Percentiles rank a stretch among this genome's conserved stretches.
These are phyloP conservation scores for Lumbricus terrestris DNA, from an alignment of 2,888 invertebrate genomes.

Conservation along the genomic window DNA sequence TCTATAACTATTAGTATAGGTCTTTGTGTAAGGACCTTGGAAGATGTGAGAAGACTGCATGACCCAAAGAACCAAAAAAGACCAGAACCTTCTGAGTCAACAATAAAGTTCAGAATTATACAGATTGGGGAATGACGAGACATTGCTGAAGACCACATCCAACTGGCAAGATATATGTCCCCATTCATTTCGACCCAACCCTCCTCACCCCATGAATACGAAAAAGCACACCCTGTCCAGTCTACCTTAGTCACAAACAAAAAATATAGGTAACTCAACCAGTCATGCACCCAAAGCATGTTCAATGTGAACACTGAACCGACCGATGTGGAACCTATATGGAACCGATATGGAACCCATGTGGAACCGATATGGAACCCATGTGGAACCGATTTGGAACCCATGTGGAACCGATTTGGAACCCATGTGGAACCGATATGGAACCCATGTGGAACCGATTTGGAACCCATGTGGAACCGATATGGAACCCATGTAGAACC, in stretches of 20 bases:
- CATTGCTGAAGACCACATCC: not conserved
- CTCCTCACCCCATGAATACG: not conserved
- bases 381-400: no score
- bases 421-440: no score
- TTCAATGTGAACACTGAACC: no score
- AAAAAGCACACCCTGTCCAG: constrained; percentile 3
- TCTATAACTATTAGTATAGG: no score
- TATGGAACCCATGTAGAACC: no score
- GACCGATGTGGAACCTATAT: no score
- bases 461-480: no score
- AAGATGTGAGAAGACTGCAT: no score
- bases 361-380: no score
- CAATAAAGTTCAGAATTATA: not conserved
- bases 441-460: no score
- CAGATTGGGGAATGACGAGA: fast-evolving
- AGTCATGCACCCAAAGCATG: not conserved
- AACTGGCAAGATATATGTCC: not conserved
- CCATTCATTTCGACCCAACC: not conserved
- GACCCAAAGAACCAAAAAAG: not conserved
- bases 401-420: no score
- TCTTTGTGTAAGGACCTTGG: not conserved
- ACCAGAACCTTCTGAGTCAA: not conserved
- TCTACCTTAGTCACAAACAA: not conserved
- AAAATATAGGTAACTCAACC: not conserved
- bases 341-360: no score